Evolutionary conservation across 2,888 invertebrate species (phyloP).

Genomic region (Ptychoptera albimana): DNA sequence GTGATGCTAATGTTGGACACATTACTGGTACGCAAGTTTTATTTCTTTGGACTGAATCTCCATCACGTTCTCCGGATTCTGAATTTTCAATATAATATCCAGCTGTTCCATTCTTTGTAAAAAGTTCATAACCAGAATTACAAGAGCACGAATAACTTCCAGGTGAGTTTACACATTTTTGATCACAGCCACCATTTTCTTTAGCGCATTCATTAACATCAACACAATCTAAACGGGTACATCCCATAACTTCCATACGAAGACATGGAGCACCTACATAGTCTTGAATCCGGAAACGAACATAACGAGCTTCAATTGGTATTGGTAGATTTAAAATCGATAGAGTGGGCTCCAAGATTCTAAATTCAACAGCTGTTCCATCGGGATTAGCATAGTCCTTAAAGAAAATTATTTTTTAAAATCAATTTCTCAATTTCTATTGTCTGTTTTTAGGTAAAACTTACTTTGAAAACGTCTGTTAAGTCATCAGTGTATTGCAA

Average conservation of each 20-base stretch:
- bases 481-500: conserved; percentile 74
- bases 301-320: conserved; percentile 78
- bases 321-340: conserved; percentile 80
- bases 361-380: conserved; percentile 83
- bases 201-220: conserved; percentile 78
- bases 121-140: conserved; percentile 82
- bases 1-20: conserved; percentile 61
- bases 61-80: conserved; percentile 77
- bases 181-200: conserved; percentile 83
- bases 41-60: conserved; percentile 76
- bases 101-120: conserved; percentile 75
- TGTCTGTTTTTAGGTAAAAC: no score
- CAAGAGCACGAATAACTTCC: conserved; percentile 81
- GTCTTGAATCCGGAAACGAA: conserved; percentile 74
- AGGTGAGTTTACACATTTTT: conserved; percentile 80
- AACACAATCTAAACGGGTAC: conserved; percentile 72
- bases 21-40: conserved; percentile 90
- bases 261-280: conserved; percentile 79
- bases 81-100: conserved; percentile 63
- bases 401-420: no score
- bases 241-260: conserved; percentile 84
- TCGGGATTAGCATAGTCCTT: conserved; percentile 86
- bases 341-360: conserved; percentile 77
- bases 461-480: conserved; percentile 53
- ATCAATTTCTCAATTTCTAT: no score